These are phyloP conservation scores for Ectobius pallidus DNA, from an alignment of 2,888 invertebrate genomes.

Conservation along the genomic window DNA sequence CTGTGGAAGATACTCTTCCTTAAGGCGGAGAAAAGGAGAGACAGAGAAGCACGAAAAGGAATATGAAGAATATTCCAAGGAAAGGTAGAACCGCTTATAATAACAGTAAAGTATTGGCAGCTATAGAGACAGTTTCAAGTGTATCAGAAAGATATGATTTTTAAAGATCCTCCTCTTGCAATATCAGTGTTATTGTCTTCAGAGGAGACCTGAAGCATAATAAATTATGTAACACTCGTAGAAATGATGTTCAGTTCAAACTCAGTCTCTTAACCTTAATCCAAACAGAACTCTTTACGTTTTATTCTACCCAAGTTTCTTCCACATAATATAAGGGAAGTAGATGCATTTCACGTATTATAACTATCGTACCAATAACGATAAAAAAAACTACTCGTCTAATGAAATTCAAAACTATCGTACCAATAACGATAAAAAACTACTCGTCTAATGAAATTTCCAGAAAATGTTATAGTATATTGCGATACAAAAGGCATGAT, in stretches of 20 bases:
- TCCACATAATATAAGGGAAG: too few relatives aligned
- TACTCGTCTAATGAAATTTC: too few relatives aligned
- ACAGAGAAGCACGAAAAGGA: constrained; percentile 5
- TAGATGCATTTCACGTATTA: too few relatives aligned
- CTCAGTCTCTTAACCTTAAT: background rate
- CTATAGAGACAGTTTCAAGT: background rate
- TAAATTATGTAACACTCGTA: too few relatives aligned
- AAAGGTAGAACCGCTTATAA: constrained; percentile 18
- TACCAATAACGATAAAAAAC: too few relatives aligned
- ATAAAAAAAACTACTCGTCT: too few relatives aligned
- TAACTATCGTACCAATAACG: too few relatives aligned
- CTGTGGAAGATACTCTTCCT: constrained; percentile 2
- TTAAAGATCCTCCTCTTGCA: background rate
- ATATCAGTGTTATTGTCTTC: too few relatives aligned
- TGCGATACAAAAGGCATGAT: too few relatives aligned
- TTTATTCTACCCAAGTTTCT: background rate
- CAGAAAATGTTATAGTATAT: too few relatives aligned
- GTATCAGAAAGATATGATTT: background rate
- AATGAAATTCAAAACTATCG: too few relatives aligned
- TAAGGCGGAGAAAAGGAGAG: background rate
- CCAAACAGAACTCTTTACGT: background rate
- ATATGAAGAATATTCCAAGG: background rate
- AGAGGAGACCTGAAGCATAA: too few relatives aligned
- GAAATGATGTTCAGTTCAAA: background rate
- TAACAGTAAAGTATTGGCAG: background rate